Percentiles rank a stretch among this genome's conserved stretches.
These are phyloP conservation scores for Adela reaumurella DNA, from an alignment of 2,888 invertebrate genomes.

Conservation along the genomic window DNA sequence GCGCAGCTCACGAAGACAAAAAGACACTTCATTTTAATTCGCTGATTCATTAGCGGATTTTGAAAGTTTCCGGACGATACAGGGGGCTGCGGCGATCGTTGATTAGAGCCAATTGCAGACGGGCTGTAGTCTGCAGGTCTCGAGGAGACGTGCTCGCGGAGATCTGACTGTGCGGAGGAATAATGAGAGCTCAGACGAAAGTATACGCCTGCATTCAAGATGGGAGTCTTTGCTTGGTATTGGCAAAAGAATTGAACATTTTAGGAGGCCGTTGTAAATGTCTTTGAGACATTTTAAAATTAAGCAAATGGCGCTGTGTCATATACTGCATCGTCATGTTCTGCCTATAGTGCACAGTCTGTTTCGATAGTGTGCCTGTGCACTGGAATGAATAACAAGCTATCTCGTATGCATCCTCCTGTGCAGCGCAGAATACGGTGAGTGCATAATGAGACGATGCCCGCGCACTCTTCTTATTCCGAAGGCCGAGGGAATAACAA, in stretches of 20 bases:
- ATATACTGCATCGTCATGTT: too few species aligned
- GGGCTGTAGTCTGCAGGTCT: conserved; percentile 8
- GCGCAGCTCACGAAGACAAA: neutral
- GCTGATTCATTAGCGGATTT: conserved; percentile 28
- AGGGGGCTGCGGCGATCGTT: conserved; percentile 2
- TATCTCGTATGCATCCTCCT: neutral
- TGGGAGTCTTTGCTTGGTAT: too few species aligned
- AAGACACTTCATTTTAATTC: conserved; percentile 7
- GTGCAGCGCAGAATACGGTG: neutral
- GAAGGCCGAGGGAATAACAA: conserved; percentile 21
- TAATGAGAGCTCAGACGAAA: neutral
- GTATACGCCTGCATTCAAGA: too few species aligned
- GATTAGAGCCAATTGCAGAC: conserved; percentile 15
- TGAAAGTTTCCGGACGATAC: conserved; percentile 1
- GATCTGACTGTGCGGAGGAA: neutral
- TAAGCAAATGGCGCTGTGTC: too few species aligned
- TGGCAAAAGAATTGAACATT: too few species aligned
- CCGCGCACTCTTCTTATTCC: neutral
- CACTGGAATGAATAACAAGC: too few species aligned
- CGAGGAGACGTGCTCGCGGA: neutral
- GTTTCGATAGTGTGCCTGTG: too few species aligned
- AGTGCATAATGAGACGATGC: neutral
- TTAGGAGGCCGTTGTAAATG: too few species aligned
- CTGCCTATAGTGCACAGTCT: too few species aligned
- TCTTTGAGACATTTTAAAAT: too few species aligned